Conservation (phyloP, 2,888 invertebrate species). For the Xanthia togata region DNA sequence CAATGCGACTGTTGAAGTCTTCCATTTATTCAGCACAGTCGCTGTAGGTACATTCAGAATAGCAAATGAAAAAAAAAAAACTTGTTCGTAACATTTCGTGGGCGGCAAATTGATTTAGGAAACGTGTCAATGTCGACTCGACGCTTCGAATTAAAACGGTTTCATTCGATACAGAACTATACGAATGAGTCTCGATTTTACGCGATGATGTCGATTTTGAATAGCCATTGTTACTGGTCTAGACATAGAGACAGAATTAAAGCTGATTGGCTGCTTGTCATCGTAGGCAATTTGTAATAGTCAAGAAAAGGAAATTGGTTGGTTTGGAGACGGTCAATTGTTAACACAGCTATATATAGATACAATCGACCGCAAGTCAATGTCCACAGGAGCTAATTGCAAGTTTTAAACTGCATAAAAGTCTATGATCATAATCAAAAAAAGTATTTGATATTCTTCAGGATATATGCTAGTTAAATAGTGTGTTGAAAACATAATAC, state of each 20-base stretch:
- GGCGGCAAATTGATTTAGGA: constrained; percentile 34
- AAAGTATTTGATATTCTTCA: too few species aligned
- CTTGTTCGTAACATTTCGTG: constrained; percentile 5
- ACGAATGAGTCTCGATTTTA: constrained; percentile 14
- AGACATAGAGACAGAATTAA: constrained; percentile 10
- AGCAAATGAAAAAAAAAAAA: constrained; percentile 23
- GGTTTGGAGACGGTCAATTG: constrained; percentile 16
- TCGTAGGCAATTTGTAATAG: constrained; percentile 41
- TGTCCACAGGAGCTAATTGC: too few species aligned
- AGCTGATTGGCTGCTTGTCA: constrained; percentile 40
- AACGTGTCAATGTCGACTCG: constrained; percentile 20
- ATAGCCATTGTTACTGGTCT: constrained; percentile 16
- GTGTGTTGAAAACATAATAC: too few species aligned
- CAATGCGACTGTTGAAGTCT: constrained; percentile 25
- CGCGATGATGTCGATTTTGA: constrained; percentile 14
- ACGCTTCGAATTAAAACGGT: constrained; percentile 15
- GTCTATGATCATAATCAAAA: too few species aligned
- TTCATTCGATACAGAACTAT: not conserved
- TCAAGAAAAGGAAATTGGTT: constrained; percentile 40
- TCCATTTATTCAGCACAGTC: constrained; percentile 28
- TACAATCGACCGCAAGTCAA: not conserved
- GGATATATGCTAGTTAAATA: too few species aligned
- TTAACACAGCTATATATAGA: not conserved
- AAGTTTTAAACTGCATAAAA: too few species aligned
- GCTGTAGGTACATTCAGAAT: constrained; percentile 21